Percentiles rank a stretch among this genome's conserved stretches.
phyloP scores from a whole-genome alignment of 2,113 vertebrate species.

The Pteronura brasiliensis region DNA sequence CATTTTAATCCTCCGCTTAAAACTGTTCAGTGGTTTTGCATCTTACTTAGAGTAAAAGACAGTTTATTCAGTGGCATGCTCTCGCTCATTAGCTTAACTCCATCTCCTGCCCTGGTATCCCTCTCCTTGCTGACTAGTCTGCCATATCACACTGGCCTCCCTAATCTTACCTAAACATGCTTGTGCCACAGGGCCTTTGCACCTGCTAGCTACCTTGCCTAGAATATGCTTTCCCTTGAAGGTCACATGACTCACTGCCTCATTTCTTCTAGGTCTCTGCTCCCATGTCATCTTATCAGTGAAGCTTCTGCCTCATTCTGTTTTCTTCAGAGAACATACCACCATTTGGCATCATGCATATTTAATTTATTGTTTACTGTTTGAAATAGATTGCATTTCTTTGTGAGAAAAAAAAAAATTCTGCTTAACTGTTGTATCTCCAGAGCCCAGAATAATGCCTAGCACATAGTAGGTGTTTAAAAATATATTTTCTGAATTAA shows the following conservation, averaged over 20 bases:
- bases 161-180: background rate
- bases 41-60: background rate
- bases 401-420: background rate
- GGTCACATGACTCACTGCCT: accelerated
- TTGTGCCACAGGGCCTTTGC: background rate
- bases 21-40: background rate
- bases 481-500: background rate
- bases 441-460: background rate
- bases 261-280: background rate
- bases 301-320: background rate
- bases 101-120: background rate
- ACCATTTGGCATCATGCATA: no score
- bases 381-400: background rate
- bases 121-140: background rate
- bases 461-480: background rate
- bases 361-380: background rate
- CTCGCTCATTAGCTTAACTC: background rate
- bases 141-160: no score
- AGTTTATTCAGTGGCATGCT: background rate
- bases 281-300: background rate
- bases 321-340: background rate
- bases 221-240: no score
- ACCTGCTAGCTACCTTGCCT: background rate
- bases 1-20: background rate
- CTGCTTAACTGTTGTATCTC: background rate